Conservation (phyloP, 2,797 vertebrate genomes). For the Netta rufina region DNA sequence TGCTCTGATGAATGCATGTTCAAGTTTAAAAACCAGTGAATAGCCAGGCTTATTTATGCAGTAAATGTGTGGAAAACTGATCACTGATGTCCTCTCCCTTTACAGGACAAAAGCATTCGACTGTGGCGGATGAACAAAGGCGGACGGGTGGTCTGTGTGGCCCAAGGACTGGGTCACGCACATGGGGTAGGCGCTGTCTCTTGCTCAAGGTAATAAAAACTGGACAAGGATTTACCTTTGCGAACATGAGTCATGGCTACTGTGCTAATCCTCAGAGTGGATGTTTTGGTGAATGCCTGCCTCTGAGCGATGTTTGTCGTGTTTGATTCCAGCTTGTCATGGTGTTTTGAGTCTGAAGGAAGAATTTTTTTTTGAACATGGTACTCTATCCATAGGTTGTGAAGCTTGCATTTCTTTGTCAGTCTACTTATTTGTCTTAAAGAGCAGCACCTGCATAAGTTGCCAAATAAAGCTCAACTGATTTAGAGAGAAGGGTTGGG, state of each 20-base stretch:
- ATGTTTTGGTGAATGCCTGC: not conserved
- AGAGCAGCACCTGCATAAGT: not conserved
- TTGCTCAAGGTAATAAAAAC: slow-evolving; percentile 87
- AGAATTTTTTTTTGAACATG: not conserved
- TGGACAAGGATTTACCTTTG: accelerated
- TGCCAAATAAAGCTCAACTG: not conserved
- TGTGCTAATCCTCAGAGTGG: not conserved
- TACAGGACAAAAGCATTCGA: slow-evolving; percentile 89
- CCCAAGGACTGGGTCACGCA: slow-evolving; percentile 86
- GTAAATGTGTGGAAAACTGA: accelerated
- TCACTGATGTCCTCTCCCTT: accelerated
- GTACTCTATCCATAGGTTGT: not conserved
- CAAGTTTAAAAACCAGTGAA: not conserved
- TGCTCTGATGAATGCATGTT: accelerated
- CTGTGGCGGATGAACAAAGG: slow-evolving; percentile 88
- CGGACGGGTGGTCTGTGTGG: slow-evolving; percentile 85
- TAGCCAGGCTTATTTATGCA: accelerated
- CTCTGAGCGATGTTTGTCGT: not conserved
- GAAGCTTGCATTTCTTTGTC: not conserved
- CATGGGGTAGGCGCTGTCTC: slow-evolving; percentile 87
- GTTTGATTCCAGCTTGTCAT: not conserved
- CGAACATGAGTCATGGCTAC: not conserved
- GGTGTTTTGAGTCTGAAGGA: not conserved
- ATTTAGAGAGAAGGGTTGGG: not conserved
- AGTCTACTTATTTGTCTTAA: not conserved